Conservation (phyloP, 2,888 invertebrate genomes). For the Cerceris rybyensis region DNA sequence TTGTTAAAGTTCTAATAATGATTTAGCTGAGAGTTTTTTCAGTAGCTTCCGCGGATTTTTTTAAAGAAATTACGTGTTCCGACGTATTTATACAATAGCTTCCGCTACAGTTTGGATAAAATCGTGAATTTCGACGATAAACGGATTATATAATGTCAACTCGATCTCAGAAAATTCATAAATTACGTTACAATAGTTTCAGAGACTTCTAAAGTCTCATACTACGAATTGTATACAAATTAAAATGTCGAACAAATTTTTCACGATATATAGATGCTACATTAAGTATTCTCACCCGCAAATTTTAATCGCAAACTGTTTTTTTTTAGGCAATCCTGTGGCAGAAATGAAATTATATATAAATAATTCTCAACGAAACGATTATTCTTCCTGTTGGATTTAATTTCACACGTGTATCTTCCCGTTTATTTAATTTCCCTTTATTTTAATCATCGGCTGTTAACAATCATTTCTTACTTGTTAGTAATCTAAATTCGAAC, state of each 20-base stretch:
- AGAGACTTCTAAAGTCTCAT: background rate
- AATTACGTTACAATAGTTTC: background rate
- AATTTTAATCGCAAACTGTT: background rate
- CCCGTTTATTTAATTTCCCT: no score
- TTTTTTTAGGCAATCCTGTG: background rate
- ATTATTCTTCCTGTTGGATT: conserved; percentile 8
- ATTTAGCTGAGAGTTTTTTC: conserved; percentile 5
- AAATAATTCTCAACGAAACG: background rate
- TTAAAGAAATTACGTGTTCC: no score
- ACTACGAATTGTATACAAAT: background rate
- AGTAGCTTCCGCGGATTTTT: conserved; percentile 22
- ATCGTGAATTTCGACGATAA: conserved; percentile 38
- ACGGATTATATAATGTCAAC: conserved; percentile 54
- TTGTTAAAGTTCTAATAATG: conserved; percentile 30
- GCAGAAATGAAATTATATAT: background rate
- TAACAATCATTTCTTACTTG: no score
- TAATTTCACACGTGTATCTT: no score
- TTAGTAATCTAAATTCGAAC: no score
- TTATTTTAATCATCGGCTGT: no score
- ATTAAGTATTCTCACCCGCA: background rate
- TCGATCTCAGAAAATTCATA: conserved; percentile 30
- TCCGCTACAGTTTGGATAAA: conserved; percentile 23
- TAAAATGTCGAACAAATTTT: background rate
- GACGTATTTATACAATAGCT: no score
- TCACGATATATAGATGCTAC: background rate